Conservation (phyloP, 2,113 vertebrate genomes). For the Heloderma charlesbogerti region DNA sequence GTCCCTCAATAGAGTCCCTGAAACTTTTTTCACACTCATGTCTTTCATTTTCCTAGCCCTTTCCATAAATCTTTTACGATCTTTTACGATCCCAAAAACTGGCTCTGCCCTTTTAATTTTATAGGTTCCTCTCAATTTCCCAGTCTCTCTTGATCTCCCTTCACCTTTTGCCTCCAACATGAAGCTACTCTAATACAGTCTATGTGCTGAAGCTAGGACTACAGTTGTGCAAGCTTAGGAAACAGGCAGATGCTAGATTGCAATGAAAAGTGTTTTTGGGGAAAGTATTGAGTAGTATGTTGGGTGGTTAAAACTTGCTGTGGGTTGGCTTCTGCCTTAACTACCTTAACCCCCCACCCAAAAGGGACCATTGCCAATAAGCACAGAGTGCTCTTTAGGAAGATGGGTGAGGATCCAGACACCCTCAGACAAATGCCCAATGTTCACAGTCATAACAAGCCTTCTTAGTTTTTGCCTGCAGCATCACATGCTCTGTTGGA, state of each 20-base stretch:
- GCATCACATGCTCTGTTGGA: not conserved
- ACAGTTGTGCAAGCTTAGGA: not conserved
- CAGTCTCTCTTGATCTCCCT: not conserved
- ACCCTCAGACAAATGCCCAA: not conserved
- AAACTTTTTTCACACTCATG: not conserved
- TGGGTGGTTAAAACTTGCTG: not conserved
- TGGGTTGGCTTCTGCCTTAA: not conserved
- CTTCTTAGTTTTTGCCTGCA: not conserved
- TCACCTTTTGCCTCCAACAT: not conserved
- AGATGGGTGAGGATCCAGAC: not conserved
- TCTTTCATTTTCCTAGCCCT: not conserved
- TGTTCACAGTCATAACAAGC: not conserved
- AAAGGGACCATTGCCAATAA: not conserved
- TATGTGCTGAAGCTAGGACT: not conserved
- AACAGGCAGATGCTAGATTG: not conserved
- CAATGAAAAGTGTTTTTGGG: not conserved
- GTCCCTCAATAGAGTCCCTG: not conserved
- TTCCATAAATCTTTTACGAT: not conserved
- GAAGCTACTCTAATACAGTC: not conserved
- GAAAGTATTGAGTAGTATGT: not conserved
- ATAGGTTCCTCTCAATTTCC: not conserved
- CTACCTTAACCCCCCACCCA: no score
- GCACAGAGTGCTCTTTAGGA: not conserved
- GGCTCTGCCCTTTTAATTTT: not conserved
- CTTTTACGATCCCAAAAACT: rapidly evolving